These are phyloP conservation scores for Agonopterix subpropinquella DNA, from an alignment of 2,888 invertebrate genomes.

Conservation along the genomic window DNA sequence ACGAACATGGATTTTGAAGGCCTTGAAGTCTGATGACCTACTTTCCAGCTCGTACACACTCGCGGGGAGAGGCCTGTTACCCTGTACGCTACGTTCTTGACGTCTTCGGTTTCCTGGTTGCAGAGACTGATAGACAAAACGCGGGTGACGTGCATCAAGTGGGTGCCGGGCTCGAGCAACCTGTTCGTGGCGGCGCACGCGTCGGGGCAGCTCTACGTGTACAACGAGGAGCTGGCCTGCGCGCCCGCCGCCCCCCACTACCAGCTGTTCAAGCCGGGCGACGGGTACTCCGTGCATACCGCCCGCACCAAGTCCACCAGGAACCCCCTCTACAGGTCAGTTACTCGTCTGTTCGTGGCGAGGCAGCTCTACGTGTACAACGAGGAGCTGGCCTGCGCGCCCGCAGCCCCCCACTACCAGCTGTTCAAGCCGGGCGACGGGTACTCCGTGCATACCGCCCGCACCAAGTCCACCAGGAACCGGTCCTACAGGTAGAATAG, in stretches of 20 bases:
- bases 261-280: slow-evolving; percentile 96
- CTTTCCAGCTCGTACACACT: too few relatives aligned
- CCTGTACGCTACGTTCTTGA: too few relatives aligned
- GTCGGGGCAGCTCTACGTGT: slow-evolving; percentile 97
- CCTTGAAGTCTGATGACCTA: too few relatives aligned
- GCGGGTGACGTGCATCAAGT: slow-evolving; percentile 96
- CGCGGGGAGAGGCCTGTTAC: too few relatives aligned
- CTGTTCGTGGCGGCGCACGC: slow-evolving; percentile 96
- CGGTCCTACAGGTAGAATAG: slow-evolving; percentile 59
- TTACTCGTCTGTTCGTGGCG: slow-evolving; percentile 95
- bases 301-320: slow-evolving; percentile 97
- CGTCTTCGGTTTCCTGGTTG: slow-evolving; percentile 18
- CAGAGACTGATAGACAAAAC: slow-evolving; percentile 95
- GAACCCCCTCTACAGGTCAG: slow-evolving; percentile 93
- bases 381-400: slow-evolving; percentile 91
- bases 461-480: slow-evolving; percentile 96
- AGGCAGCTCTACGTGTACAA: slow-evolving; percentile 98
- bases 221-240: slow-evolving; percentile 97
- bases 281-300: slow-evolving; percentile 94
- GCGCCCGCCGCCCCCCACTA: slow-evolving; percentile 91
- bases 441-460: slow-evolving; percentile 95
- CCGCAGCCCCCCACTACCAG: slow-evolving; percentile 95
- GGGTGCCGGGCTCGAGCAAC: slow-evolving; percentile 97
- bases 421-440: slow-evolving; percentile 96
- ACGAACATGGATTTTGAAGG: too few relatives aligned